Evolutionary conservation across 2,888 invertebrate genomes (phyloP).

Genomic region (Chrysodeixis includens): DNA sequence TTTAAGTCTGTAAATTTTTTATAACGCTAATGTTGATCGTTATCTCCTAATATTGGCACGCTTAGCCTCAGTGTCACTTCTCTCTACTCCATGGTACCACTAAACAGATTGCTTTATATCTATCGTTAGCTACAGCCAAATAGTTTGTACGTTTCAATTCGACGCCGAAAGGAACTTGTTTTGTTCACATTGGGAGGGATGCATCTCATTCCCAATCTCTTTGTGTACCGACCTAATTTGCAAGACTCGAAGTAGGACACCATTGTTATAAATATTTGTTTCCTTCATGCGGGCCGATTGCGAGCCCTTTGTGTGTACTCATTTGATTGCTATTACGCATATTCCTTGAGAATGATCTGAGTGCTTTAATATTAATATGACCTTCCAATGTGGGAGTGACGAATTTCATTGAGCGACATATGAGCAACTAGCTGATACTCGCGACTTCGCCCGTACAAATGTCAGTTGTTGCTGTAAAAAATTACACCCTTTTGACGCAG

Average conservation of each 20-base stretch:
- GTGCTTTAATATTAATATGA: too few relatives aligned
- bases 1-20: too few relatives aligned
- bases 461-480: too few relatives aligned
- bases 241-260: constrained; percentile 66
- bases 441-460: too few relatives aligned
- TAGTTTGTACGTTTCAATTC: constrained; percentile 26
- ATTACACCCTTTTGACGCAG: too few relatives aligned
- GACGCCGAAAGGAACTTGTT: constrained; percentile 31
- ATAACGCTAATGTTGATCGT: too few relatives aligned
- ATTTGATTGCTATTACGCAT: background rate
- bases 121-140: background rate
- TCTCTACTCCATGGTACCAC: background rate
- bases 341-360: background rate
- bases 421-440: too few relatives aligned
- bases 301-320: constrained; percentile 1
- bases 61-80: too few relatives aligned
- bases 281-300: constrained; percentile 4
- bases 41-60: too few relatives aligned
- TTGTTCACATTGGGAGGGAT: constrained; percentile 50
- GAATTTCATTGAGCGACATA: too few relatives aligned
- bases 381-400: too few relatives aligned
- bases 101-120: constrained; percentile 5
- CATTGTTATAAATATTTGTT: constrained; percentile 38
- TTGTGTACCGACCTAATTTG: constrained; percentile 74
- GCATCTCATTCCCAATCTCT: constrained; percentile 73